A percentile compares a stretch with the other conserved stretches of the same genome.
These are phyloP conservation scores for Chydorus sphaericus DNA, from an alignment of 2,888 invertebrate species.

Conservation along the genomic window DNA sequence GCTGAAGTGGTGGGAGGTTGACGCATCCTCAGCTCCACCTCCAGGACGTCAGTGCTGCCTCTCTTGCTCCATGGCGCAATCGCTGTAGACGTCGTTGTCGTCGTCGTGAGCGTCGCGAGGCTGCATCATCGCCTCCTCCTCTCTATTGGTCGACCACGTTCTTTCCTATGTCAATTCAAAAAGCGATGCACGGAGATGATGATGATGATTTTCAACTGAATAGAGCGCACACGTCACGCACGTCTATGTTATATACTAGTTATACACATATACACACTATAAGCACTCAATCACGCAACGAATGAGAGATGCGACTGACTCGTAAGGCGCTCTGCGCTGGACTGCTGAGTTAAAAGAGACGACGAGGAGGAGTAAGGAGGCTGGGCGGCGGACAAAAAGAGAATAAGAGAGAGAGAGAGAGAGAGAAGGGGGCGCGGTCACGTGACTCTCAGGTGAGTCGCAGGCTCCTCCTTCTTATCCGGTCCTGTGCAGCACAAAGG, in stretches of 20 bases:
- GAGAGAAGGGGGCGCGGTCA: constrained; percentile 7
- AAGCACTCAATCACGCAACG: no score
- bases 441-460: constrained; percentile 3
- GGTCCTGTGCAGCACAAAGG: not conserved
- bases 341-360: not conserved
- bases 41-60: no score
- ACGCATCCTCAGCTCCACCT: no score
- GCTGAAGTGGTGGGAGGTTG: no score
- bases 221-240: no score
- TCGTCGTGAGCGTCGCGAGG: constrained; percentile 8
- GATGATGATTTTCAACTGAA: no score
- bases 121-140: constrained; percentile 8
- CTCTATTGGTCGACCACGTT: not conserved
- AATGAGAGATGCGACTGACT: not conserved
- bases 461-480: not conserved
- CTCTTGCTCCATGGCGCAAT: constrained; percentile 5
- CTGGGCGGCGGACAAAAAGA: not conserved
- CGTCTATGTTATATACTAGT: no score
- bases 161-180: not conserved
- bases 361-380: not conserved
- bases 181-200: not conserved
- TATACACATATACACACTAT: no score
- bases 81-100: constrained; percentile 1
- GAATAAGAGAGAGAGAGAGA: not conserved
- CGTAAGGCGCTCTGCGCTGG: constrained; percentile 2